Evolutionary conservation across 37 sponge, comb jelly and placozoan species (phyloP), one percentile per base, ranked within the genome.

Genomic region (Agelas oroides): DNA sequence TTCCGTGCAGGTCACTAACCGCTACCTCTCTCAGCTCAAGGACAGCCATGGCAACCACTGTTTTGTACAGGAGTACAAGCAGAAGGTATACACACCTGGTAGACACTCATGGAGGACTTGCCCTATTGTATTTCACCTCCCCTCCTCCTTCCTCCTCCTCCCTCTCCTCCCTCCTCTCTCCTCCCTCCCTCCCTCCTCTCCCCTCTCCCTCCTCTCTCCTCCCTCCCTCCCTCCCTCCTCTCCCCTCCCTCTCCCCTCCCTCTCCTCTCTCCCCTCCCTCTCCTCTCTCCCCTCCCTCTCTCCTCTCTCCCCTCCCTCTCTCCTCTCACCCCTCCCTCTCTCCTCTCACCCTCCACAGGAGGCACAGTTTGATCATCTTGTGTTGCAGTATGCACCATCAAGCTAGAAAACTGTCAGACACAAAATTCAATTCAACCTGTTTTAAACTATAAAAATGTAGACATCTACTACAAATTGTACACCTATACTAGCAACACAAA

Each of bases 1-100:
- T 46, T 46, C 46, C 46, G 5, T 60, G 19, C 79, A 97, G 92
- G 79, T 91, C 62, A 75, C 81, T 15, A 90, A 86, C 34, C 75
- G 99, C 3, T 99, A 97, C 67, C 64, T 97, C 39, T 83, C 96
- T n/a, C 95, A 95, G 65, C 70, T 99, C 59, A 95, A 89, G 78
- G 99, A 99, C 53, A 77, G 90, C n/a, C 92, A 89, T 83, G 83
- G 91, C 18, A 66, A 91, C 34, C 94, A 99, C 72, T 66, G 61
- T 0, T 96, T 86, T 77, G 88, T 98, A 20, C 63, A 90, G 67
- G 91, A 92, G 17, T 88, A 87, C 61, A 53, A 60, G 27, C 54
- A 75, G 36, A 98, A 95, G 86, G 99, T 92, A 67, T 32, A 59
- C 34, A 23, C 63, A 58, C 32, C n/a, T n/a, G n/a, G n/a, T n/a